Percentiles rank a stretch among this genome's conserved stretches.
These are phyloP conservation scores for Agelastica alni DNA, from an alignment of 2,888 invertebrate species.

Conservation along the genomic window DNA sequence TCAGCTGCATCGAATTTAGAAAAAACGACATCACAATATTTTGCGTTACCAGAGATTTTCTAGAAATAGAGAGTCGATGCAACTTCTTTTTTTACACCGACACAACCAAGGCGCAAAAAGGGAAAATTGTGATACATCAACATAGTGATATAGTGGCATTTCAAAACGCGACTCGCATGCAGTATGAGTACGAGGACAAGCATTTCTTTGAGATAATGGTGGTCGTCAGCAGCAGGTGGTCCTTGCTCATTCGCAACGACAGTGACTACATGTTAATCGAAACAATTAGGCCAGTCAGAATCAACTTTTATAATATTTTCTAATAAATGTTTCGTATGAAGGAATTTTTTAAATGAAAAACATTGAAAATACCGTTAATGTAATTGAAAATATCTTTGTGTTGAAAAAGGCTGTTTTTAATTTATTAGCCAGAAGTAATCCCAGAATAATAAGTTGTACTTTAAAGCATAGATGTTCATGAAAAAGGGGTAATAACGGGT, in stretches of 20 bases:
- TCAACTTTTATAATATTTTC: too few relatives aligned
- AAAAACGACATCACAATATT: too few relatives aligned
- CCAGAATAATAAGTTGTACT: too few relatives aligned
- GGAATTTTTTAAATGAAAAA: too few relatives aligned
- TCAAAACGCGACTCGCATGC: slow-evolving; percentile 35
- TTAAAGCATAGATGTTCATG: too few relatives aligned
- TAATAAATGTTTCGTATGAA: too few relatives aligned
- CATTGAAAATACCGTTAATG: too few relatives aligned
- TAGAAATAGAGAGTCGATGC: background rate
- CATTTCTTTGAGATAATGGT: slow-evolving; percentile 37
- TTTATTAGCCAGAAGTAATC: too few relatives aligned
- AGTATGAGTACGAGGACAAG: slow-evolving; percentile 35
- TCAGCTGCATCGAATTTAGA: too few relatives aligned
- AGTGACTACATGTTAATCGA: background rate
- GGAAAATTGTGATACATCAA: slow-evolving; percentile 26
- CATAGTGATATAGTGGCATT: slow-evolving; percentile 19
- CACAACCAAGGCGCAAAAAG: slow-evolving; percentile 25
- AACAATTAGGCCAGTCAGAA: slow-evolving; percentile 7
- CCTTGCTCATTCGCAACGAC: slow-evolving; percentile 11
- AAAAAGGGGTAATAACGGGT: too few relatives aligned
- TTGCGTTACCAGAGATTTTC: background rate
- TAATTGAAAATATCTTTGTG: too few relatives aligned
- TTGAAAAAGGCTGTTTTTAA: too few relatives aligned
- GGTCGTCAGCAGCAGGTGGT: slow-evolving; percentile 33
- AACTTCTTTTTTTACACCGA: background rate